phyloP scores from a whole-genome alignment of 2,888 invertebrate genomes.

The Cecidostiba fungosa region DNA sequence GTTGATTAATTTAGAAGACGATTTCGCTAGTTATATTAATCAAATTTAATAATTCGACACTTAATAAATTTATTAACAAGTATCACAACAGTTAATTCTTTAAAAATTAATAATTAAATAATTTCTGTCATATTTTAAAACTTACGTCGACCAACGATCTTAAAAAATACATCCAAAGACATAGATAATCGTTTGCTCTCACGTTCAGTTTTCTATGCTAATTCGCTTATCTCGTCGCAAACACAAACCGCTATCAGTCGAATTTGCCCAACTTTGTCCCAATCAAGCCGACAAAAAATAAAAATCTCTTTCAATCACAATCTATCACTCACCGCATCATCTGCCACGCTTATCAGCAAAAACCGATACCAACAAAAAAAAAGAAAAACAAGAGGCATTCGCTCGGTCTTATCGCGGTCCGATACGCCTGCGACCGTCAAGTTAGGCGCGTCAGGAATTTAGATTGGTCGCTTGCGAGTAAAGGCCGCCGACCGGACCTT shows the following conservation, averaged over 20 bases:
- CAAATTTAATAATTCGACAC: too few species aligned
- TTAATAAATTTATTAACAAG: too few species aligned
- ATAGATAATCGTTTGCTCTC: too few species aligned
- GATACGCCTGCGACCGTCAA: not conserved
- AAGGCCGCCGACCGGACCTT: not conserved
- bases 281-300: not conserved
- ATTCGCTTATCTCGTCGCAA: not conserved
- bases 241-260: not conserved
- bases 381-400: not conserved
- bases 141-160: too few species aligned
- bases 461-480: conserved; percentile 23
- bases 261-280: not conserved
- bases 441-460: conserved; percentile 19
- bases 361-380: not conserved
- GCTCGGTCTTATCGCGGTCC: conserved; percentile 10
- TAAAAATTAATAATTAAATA: too few species aligned
- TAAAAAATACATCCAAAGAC: too few species aligned
- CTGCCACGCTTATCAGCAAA: not conserved
- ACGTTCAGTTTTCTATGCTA: not conserved
- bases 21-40: too few species aligned
- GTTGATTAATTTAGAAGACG: too few species aligned
- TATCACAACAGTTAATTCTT: too few species aligned
- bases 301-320: not conserved
- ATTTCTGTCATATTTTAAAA: too few species aligned
- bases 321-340: not conserved